Percentiles rank a stretch among this genome's conserved stretches.
Conservation (phyloP, 1,140 invertebrate genomes). For the Limonius californicus region DNA sequence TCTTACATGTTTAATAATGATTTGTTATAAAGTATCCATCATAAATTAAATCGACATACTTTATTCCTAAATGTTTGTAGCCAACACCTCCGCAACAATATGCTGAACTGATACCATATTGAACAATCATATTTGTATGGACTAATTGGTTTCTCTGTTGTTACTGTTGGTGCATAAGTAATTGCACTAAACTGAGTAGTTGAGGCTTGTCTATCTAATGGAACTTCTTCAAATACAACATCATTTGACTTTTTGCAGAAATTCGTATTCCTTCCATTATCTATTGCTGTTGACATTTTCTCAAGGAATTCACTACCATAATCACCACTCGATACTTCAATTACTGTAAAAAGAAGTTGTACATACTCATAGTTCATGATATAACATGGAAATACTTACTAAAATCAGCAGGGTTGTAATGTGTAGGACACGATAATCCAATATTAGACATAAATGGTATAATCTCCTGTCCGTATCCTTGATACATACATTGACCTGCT, state of each 20-base stretch:
- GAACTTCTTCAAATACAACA: slow-evolving; percentile 36
- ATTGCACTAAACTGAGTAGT: background rate
- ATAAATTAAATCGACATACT: too few species aligned
- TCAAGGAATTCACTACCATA: slow-evolving; percentile 62
- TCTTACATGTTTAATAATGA: background rate
- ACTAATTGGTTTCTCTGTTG: background rate
- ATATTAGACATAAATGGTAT: slow-evolving; percentile 65
- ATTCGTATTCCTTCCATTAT: slow-evolving; percentile 52
- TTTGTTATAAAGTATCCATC: too few species aligned
- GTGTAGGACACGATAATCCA: slow-evolving; percentile 66
- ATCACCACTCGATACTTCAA: slow-evolving; percentile 72
- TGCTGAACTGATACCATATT: slow-evolving; percentile 55
- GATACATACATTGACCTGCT: slow-evolving; percentile 70
- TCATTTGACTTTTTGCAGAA: slow-evolving; percentile 37
- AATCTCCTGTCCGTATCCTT: slow-evolving; percentile 61
- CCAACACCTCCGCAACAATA: slow-evolving; percentile 63
- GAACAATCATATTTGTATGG: slow-evolving; percentile 22
- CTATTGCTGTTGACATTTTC: slow-evolving; percentile 49
- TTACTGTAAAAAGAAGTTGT: slow-evolving; percentile 53
- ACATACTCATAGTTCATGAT: background rate
- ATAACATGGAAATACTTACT: slow-evolving; percentile 60
- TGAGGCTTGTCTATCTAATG: background rate
- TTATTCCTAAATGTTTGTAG: slow-evolving; percentile 65
- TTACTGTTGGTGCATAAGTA: background rate
- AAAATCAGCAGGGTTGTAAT: slow-evolving; percentile 81